These are phyloP conservation scores for Nomada ruficornis DNA, from an alignment of 2,888 invertebrate species.

Conservation along the genomic window DNA sequence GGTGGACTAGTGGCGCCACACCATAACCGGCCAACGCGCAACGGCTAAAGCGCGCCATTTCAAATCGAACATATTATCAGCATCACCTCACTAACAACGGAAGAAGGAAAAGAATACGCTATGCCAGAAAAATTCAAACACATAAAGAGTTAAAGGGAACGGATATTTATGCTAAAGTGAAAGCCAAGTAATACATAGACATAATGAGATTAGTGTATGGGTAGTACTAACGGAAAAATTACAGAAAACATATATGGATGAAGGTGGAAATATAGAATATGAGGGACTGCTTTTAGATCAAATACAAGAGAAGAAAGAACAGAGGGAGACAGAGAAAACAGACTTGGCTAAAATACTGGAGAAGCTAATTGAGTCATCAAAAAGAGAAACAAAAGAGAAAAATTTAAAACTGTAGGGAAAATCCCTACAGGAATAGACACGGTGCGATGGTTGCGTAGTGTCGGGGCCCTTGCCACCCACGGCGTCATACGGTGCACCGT, in stretches of 20 bases:
- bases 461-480: too few species aligned
- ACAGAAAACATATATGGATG: slow-evolving; percentile 23
- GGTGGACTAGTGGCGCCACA: too few species aligned
- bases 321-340: slow-evolving; percentile 22
- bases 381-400: slow-evolving; percentile 41
- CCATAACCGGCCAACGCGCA: too few species aligned
- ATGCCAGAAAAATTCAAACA: too few species aligned
- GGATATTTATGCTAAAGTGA: not conserved
- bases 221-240: slow-evolving; percentile 34
- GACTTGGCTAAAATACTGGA: not conserved
- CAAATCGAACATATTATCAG: too few species aligned
- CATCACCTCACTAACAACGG: too few species aligned
- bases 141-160: not conserved
- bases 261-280: slow-evolving; percentile 63
- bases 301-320: slow-evolving; percentile 25
- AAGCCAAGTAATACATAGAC: slow-evolving; percentile 44
- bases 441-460: too few species aligned
- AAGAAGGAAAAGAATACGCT: too few species aligned
- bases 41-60: too few species aligned
- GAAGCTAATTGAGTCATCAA: slow-evolving; percentile 48
- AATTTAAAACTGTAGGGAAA: too few species aligned
- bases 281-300: slow-evolving; percentile 58
- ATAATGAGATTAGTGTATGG: slow-evolving; percentile 61
- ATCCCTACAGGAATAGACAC: too few species aligned
- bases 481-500: too few species aligned